Conservation (phyloP, 2,113 vertebrate species). For the Harpagus bidentatus region DNA sequence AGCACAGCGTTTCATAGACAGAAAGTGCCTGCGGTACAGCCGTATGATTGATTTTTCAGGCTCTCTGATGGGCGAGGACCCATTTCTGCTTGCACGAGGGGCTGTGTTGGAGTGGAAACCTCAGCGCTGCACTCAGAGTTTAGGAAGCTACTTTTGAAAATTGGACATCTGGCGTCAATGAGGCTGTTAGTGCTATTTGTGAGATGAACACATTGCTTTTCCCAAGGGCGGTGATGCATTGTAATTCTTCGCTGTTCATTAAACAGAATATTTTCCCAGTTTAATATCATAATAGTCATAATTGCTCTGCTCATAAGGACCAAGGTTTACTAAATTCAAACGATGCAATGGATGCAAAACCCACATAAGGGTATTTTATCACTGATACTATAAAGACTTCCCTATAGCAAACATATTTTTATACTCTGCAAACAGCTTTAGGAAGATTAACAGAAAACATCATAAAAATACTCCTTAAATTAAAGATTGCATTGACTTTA, state of each 20-base stretch:
- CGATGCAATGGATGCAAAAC: not conserved
- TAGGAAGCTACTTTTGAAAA: not conserved
- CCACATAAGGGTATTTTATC: not conserved
- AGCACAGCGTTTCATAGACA: not conserved
- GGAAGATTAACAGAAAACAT: not conserved
- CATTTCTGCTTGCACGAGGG: not conserved
- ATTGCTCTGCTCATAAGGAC: not conserved
- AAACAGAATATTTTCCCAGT: not conserved
- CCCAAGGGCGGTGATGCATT: not conserved
- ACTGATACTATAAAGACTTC: not conserved
- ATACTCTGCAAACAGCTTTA: not conserved
- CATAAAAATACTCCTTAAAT: slow-evolving; percentile 32
- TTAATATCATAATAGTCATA: not conserved
- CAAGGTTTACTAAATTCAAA: not conserved
- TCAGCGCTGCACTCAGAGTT: not conserved
- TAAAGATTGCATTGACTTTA: not conserved
- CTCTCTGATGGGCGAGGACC: not conserved
- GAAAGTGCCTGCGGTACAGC: not conserved
- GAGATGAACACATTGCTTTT: not conserved
- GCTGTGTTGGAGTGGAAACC: not conserved
- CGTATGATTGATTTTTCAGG: accelerated
- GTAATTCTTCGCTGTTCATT: not conserved
- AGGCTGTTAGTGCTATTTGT: not conserved
- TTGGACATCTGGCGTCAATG: not conserved
- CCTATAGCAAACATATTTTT: not conserved